Conservation (phyloP, 1,140 invertebrate genomes). For the Scaptomyza graminum region DNA sequence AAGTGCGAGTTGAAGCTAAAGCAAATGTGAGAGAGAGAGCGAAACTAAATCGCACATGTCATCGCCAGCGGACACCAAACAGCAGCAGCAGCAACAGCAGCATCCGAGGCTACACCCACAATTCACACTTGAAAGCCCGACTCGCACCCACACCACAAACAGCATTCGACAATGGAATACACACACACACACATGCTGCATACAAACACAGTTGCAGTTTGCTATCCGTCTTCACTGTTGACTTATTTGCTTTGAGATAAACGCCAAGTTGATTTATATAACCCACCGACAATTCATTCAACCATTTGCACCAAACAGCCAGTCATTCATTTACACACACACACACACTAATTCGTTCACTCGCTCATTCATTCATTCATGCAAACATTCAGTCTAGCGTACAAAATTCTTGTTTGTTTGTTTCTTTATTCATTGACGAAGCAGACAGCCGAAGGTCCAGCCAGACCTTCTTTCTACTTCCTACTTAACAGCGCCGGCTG, state of each 20-base stretch:
- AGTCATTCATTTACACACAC: conserved; percentile 32
- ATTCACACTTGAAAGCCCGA: not conserved
- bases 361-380: conserved; percentile 53
- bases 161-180: conserved; percentile 41
- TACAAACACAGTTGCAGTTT: conserved; percentile 53
- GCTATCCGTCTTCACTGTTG: conserved; percentile 79
- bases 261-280: conserved; percentile 81
- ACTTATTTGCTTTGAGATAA: conserved; percentile 82
- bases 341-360: conserved; percentile 35
- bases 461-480: conserved; percentile 4
- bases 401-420: conserved; percentile 80
- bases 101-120: not conserved
- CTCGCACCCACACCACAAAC: conserved; percentile 3
- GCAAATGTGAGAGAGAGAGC: conserved; percentile 17
- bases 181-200: conserved; percentile 11
- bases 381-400: conserved; percentile 74
- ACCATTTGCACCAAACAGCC: conserved; percentile 67
- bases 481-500: not conserved
- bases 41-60: conserved; percentile 79
- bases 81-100: not conserved
- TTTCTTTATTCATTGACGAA: conserved; percentile 78
- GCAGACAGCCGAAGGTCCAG: conserved; percentile 29
- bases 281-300: conserved; percentile 81
- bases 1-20: conserved; percentile 29
- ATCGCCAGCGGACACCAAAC: conserved; percentile 37